phyloP scores from a whole-genome alignment of 2,797 vertebrate genomes.

The Acanthurus leucopareius region DNA sequence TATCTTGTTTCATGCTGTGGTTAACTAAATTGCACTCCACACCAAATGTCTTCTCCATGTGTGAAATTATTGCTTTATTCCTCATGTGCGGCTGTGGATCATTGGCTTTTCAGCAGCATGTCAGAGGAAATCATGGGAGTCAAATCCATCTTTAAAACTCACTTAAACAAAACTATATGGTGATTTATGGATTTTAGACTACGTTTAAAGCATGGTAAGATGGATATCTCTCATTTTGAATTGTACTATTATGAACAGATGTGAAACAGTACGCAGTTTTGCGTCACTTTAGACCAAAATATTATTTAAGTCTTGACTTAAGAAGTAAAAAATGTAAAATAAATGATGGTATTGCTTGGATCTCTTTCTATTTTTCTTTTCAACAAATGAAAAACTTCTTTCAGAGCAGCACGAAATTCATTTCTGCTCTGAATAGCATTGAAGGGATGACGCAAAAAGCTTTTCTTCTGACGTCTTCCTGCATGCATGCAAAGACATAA shows the following conservation, averaged over 20 bases:
- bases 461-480: constrained; percentile 6
- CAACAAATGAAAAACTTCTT: too few species aligned
- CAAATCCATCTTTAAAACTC: constrained; percentile 23
- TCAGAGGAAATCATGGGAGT: constrained; percentile 10
- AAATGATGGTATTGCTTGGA: not conserved
- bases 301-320: not conserved
- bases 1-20: constrained; percentile 20
- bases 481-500: not conserved
- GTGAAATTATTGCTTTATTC: constrained; percentile 28
- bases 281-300: constrained; percentile 9
- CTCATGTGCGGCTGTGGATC: constrained; percentile 15
- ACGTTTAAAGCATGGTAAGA: not conserved
- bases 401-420: too few species aligned
- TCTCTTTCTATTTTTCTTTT: not conserved
- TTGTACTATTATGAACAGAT: not conserved
- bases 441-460: not conserved
- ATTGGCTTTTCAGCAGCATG: constrained; percentile 27
- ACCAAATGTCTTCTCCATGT: constrained; percentile 51
- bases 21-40: constrained; percentile 29
- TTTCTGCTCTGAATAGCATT: not conserved
- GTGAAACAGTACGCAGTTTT: not conserved
- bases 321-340: not conserved
- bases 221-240: not conserved
- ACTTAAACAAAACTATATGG: not conserved
- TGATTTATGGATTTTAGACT: not conserved